A percentile compares a stretch with the other conserved stretches of the same genome.
These are phyloP conservation scores for Stomorhina lunata DNA, from an alignment of 2,888 invertebrate genomes.

Conservation along the genomic window DNA sequence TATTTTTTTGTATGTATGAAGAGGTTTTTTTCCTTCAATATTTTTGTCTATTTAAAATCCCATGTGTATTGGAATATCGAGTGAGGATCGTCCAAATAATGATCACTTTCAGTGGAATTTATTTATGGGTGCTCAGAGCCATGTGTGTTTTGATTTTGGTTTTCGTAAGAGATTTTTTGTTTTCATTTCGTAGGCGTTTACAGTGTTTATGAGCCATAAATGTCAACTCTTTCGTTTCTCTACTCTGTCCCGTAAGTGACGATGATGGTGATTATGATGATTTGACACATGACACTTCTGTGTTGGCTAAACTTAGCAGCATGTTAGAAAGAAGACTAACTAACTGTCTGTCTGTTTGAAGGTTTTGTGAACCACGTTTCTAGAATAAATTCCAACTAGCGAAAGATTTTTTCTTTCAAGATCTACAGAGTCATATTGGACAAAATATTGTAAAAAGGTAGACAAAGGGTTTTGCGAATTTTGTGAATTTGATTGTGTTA, in stretches of 20 bases:
- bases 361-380: background rate
- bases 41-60: constrained; percentile 60
- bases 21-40: constrained; percentile 66
- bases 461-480: background rate
- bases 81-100: constrained; percentile 45
- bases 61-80: constrained; percentile 44
- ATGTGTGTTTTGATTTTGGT: constrained; percentile 65
- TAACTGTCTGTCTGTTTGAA: constrained; percentile 26
- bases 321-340: constrained; percentile 50
- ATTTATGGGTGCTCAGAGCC: constrained; percentile 66
- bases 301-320: constrained; percentile 73
- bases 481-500: no score
- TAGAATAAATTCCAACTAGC: constrained; percentile 40
- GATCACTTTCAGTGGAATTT: constrained; percentile 57
- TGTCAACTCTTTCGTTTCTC: constrained; percentile 68
- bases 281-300: constrained; percentile 66
- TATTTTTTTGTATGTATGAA: constrained; percentile 4
- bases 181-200: constrained; percentile 73
- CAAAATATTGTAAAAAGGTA: background rate
- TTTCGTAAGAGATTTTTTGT: constrained; percentile 45
- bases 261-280: constrained; percentile 36
- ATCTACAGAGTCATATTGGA: constrained; percentile 41
- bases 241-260: background rate
- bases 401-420: constrained; percentile 46
- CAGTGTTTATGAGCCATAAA: constrained; percentile 74